Evolutionary conservation across 2,113 vertebrate species (phyloP).

Genomic region (Pterocles gutturalis): DNA sequence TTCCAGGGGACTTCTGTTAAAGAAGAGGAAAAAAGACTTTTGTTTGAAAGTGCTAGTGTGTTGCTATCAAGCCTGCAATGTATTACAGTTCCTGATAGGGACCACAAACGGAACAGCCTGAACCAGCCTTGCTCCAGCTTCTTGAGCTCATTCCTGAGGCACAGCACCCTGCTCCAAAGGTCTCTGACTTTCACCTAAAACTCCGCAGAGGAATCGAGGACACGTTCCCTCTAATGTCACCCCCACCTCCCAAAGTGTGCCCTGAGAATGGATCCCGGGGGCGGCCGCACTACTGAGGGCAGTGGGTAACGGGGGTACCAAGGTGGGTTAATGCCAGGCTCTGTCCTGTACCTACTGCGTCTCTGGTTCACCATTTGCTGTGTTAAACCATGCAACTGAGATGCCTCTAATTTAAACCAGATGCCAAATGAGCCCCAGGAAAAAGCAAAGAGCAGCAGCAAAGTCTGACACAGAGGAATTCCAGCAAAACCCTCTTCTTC

Average conservation of each 20-base stretch:
- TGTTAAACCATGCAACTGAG: background rate
- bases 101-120: background rate
- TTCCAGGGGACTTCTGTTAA: conserved; percentile 16
- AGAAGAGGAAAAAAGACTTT: background rate
- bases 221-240: background rate
- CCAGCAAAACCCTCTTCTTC: background rate
- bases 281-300: rapidly evolving
- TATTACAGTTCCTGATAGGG: background rate
- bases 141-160: background rate
- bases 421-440: background rate
- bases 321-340: background rate
- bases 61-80: background rate
- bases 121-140: background rate
- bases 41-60: background rate
- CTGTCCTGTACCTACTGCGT: background rate
- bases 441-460: background rate
- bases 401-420: background rate
- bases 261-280: background rate
- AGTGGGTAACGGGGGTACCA: background rate
- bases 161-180: background rate
- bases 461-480: background rate
- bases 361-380: background rate
- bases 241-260: background rate
- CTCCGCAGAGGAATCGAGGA: background rate
- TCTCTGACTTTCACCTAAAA: background rate